These are phyloP conservation scores for Bucco capensis DNA, from an alignment of 2,113 vertebrate genomes.

Conservation along the genomic window DNA sequence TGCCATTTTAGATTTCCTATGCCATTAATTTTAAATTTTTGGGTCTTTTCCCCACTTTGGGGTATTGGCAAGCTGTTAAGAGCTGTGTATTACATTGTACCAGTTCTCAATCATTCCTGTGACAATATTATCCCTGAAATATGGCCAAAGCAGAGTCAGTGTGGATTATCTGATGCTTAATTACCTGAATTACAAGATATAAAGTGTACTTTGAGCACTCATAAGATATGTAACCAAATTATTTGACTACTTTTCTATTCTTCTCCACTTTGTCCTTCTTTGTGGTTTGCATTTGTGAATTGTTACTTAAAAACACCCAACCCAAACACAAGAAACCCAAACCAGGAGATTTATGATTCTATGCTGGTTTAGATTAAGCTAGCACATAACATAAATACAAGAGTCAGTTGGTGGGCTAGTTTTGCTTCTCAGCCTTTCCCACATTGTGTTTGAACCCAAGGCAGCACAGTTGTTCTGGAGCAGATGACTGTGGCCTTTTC, in stretches of 20 bases:
- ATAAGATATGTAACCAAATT: background rate
- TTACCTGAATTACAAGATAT: background rate
- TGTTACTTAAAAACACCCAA: background rate
- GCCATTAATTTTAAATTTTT: background rate
- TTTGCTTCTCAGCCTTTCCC: background rate
- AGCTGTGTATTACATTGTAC: rapidly evolving
- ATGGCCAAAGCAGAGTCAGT: background rate
- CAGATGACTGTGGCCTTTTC: background rate
- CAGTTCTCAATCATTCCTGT: background rate
- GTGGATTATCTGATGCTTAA: background rate
- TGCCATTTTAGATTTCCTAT: background rate
- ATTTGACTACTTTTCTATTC: background rate
- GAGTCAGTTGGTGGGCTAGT: background rate
- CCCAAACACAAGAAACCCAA: too few relatives aligned
- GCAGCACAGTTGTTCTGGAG: background rate
- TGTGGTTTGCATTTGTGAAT: background rate
- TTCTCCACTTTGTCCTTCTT: background rate
- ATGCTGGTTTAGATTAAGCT: background rate
- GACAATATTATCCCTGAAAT: slow-evolving; percentile 1
- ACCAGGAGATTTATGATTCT: background rate
- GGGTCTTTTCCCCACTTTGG: background rate
- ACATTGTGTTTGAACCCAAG: background rate
- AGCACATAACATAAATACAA: background rate
- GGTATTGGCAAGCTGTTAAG: background rate
- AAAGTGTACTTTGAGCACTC: background rate